These are phyloP conservation scores for Peromyscus aztecus DNA, from an alignment of 2,797 vertebrate species.

Conservation along the genomic window DNA sequence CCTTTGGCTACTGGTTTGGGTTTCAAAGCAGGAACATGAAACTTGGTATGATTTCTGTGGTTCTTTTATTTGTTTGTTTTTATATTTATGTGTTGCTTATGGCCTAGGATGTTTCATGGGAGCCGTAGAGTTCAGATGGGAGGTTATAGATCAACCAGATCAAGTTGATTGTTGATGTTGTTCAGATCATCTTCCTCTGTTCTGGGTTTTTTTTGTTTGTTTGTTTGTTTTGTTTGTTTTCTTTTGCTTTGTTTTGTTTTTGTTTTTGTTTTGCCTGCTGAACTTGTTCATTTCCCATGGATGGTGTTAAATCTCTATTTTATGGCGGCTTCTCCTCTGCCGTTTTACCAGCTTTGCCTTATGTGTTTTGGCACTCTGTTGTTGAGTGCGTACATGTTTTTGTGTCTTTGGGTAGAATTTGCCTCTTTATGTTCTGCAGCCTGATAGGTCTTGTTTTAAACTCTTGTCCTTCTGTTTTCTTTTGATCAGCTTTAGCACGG, in stretches of 20 bases:
- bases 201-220: neutral
- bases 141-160: neutral
- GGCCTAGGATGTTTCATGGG: neutral
- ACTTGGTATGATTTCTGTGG: neutral
- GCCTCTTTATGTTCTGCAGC: rapidly evolving
- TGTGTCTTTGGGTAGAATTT: neutral
- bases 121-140: neutral
- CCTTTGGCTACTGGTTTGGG: neutral
- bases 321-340: neutral
- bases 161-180: neutral
- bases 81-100: too few relatives aligned
- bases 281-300: rapidly evolving
- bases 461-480: neutral
- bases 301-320: rapidly evolving
- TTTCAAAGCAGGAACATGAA: neutral
- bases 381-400: neutral
- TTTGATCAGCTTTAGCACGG: neutral
- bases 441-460: neutral
- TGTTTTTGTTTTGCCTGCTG: neutral
- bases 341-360: neutral
- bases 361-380: neutral
- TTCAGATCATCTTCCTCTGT: rapidly evolving
- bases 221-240: neutral
- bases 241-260: too few relatives aligned
- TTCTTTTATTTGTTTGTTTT: neutral